These are phyloP conservation scores for Clistopyga incitator DNA, from an alignment of 2,888 invertebrate species.

Conservation along the genomic window DNA sequence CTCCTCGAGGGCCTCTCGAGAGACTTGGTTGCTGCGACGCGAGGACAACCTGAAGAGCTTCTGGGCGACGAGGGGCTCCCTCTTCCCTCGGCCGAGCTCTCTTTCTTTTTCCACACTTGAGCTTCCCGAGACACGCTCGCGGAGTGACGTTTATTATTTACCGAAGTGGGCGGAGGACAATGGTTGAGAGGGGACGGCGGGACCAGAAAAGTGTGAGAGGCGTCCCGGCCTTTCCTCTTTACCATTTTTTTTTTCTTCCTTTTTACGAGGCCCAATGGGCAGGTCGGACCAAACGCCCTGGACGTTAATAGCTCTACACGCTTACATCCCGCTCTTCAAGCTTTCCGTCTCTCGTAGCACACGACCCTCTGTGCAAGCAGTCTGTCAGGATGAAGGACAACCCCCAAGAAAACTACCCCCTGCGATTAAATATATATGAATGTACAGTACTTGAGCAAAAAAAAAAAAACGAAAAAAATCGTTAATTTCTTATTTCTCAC, in stretches of 20 bases:
- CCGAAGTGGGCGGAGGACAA: conserved; percentile 70
- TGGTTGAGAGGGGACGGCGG: conserved; percentile 59
- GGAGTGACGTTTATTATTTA: conserved; percentile 79
- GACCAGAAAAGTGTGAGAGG: conserved; percentile 57
- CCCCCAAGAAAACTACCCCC: conserved; percentile 20
- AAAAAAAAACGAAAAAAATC: neutral
- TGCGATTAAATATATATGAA: neutral
- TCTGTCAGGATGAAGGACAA: conserved; percentile 3
- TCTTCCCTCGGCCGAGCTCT: conserved; percentile 4
- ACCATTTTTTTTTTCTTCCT: conserved; percentile 58
- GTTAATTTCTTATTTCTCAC: too few species aligned
- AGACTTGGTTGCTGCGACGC: conserved; percentile 39
- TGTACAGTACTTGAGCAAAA: neutral
- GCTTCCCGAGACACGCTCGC: conserved; percentile 61
- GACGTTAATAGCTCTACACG: conserved; percentile 75
- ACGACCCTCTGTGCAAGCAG: conserved; percentile 16
- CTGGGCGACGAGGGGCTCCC: conserved; percentile 21
- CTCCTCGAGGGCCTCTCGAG: conserved; percentile 45
- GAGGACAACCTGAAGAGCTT: conserved; percentile 44
- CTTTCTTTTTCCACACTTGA: conserved; percentile 64
- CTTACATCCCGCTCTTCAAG: conserved; percentile 27
- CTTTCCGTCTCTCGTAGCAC: conserved; percentile 7
- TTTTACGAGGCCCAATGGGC: conserved; percentile 12
- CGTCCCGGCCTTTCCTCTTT: conserved; percentile 25
- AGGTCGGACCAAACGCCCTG: conserved; percentile 66